Base-by-base conservation (phyloP, 2,888 invertebrate species). In the Chelonus formosanus region DNA sequence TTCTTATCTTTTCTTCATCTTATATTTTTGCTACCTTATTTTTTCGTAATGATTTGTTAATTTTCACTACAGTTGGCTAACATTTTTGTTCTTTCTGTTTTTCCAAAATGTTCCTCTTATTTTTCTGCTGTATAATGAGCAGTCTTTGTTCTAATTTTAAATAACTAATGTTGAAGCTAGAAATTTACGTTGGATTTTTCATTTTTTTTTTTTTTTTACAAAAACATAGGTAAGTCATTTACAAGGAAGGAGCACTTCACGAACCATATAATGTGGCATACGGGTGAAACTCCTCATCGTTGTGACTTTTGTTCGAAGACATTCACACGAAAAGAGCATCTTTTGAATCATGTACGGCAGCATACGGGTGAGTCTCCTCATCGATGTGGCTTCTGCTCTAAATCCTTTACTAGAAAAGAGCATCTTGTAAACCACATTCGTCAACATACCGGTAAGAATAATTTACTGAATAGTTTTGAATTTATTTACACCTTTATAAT, bases 221-320 rank as follows among this genome's bases (percentile, higher is more conserved):
- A 20, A 20, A 20, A 20, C 20, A 67, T 75, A 84, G 84, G 84
- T 75, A 94, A 94, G 86, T 91, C 92, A 74, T 94, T 94, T 85
- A 93, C 93, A 69, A 88, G 94, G 82, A 94, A 94, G 87, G 94
- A 94, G 86, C 94, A 94, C 86, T 93, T 93, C 87, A 92, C 92
- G 89, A 93, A 93, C 87, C 93, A 94, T 86, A 93, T 94, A 84
- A 88, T 94, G 89, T 93, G 93, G 93, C 93, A 94, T 84, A 93
- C 93, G 79, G 91, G 91, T 54, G 92, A 92, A 81, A 91, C 92
- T 1, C 92, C 92, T 31, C 92, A 92, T 81, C 89, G 92, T 54
- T 92, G 92, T 80, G 91, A 92, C 80, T 92, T 91, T 84, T 92
- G 92, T 81, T 91, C 91, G 32, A 92, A 92, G 83, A 91, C 92